phyloP scores from a whole-genome alignment of 2,888 invertebrate species.

The Tromatobia lineatoria region DNA sequence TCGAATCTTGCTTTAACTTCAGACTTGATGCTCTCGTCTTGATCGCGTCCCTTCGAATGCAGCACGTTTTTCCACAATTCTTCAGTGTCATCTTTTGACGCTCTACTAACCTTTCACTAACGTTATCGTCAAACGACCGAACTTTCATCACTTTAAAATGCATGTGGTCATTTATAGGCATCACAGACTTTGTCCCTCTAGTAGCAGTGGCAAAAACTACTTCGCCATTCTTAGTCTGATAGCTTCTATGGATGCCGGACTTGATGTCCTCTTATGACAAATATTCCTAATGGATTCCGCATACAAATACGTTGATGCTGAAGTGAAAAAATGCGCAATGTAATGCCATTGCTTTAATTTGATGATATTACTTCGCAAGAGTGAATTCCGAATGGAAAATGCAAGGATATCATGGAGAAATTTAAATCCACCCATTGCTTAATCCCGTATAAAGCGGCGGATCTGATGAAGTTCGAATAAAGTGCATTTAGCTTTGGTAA shows the following conservation, averaged over 20 bases:
- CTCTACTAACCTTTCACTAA: conserved; percentile 64
- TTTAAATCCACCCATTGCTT: background rate
- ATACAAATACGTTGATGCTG: conserved; percentile 44
- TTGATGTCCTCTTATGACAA: conserved; percentile 19
- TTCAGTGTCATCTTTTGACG: conserved; percentile 46
- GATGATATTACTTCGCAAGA: background rate
- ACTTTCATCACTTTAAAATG: conserved; percentile 75
- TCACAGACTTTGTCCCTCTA: conserved; percentile 52
- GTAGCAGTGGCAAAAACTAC: background rate
- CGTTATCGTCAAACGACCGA: conserved; percentile 72
- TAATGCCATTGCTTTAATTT: conserved; percentile 7
- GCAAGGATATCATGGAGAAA: background rate
- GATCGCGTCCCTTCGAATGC: conserved; percentile 37
- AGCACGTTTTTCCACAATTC: conserved; percentile 42
- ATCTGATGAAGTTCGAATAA: background rate
- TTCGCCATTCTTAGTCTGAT: conserved; percentile 5
- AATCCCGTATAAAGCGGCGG: background rate
- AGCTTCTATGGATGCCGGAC: conserved; percentile 18
- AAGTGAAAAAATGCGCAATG: background rate
- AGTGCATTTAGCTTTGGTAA: no score
- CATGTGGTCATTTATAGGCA: conserved; percentile 81
- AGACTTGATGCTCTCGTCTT: conserved; percentile 23
- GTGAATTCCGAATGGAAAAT: background rate
- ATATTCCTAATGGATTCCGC: background rate
- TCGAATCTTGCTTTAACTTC: conserved; percentile 57